Conservation (phyloP, 1,140 invertebrate genomes). For the Drosophila pruinosa region DNA sequence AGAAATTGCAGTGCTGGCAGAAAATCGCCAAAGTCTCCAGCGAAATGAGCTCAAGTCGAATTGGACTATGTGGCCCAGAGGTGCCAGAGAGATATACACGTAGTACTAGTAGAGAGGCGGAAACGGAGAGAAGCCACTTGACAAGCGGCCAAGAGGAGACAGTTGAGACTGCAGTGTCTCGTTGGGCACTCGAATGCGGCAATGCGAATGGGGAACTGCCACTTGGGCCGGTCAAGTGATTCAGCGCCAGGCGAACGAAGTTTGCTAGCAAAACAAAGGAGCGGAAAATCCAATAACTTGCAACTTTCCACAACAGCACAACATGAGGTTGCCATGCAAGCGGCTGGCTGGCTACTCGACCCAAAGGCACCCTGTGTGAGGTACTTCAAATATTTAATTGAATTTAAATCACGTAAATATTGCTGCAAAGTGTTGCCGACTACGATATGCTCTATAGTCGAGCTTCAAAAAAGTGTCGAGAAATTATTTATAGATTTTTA, state of each 20-base stretch:
- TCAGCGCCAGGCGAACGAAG: constrained; percentile 46
- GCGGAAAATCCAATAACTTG: constrained; percentile 36
- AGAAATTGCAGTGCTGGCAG: constrained; percentile 38
- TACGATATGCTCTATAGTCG: neutral
- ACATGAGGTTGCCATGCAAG: constrained; percentile 40
- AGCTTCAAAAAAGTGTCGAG: too few relatives aligned
- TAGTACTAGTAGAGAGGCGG: too few relatives aligned
- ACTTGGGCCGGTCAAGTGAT: constrained; percentile 6
- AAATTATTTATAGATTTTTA: too few relatives aligned
- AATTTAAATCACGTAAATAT: neutral
- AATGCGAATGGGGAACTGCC: neutral
- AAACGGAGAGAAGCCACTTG: constrained; percentile 6
- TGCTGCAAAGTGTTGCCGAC: neutral
- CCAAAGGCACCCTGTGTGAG: neutral
- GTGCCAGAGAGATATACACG: neutral
- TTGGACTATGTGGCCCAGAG: neutral
- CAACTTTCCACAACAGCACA: constrained; percentile 13
- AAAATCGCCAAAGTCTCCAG: neutral
- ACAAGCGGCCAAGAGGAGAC: constrained; percentile 21
- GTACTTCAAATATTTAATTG: neutral
- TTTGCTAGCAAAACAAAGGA: constrained; percentile 70
- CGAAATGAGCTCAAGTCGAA: constrained; percentile 34
- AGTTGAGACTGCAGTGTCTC: constrained; percentile 43
- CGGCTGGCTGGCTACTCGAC: too few relatives aligned
- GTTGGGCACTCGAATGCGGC: constrained; percentile 9